Evolutionary conservation across 2,888 invertebrate genomes (phyloP).

Genomic region (Oscheius sp.): DNA sequence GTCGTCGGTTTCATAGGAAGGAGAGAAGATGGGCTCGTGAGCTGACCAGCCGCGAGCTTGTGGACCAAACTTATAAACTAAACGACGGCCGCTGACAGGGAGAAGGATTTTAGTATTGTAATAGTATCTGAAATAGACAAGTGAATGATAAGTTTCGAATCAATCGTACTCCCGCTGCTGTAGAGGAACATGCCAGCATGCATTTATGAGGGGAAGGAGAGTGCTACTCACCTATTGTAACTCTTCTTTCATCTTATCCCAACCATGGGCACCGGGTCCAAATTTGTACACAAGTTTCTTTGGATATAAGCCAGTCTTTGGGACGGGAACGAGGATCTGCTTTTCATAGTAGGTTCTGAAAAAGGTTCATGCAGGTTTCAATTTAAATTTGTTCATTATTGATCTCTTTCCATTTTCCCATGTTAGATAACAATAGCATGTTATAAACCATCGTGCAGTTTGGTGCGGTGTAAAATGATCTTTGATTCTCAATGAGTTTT

Average conservation of each 20-base stretch:
- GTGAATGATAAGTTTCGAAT: neutral
- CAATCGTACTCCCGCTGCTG: neutral
- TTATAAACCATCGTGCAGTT: constrained; percentile 14
- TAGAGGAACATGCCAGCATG: neutral
- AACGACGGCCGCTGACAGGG: constrained; percentile 71
- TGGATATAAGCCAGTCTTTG: constrained; percentile 72
- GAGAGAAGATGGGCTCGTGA: constrained; percentile 24
- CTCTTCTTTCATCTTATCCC: constrained; percentile 59
- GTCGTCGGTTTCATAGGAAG: constrained; percentile 21
- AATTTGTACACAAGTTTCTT: constrained; percentile 72
- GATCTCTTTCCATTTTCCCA: neutral
- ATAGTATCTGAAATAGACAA: constrained; percentile 56
- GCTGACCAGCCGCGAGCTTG: constrained; percentile 70
- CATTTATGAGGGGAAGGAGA: neutral
- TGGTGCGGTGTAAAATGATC: constrained; percentile 22
- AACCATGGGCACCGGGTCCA: constrained; percentile 72
- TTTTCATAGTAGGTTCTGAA: constrained; percentile 72
- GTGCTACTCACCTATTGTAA: constrained; percentile 7
- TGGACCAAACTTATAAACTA: constrained; percentile 71
- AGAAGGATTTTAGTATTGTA: constrained; percentile 70
- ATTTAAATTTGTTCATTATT: neutral
- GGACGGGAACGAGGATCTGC: constrained; percentile 71
- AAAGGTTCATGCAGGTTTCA: constrained; percentile 9
- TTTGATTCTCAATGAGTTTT: constrained; percentile 22
- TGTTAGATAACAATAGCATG: constrained; percentile 14